Evolutionary conservation across 1,140 invertebrate species (phyloP).

Genomic region (Hyles euphorbiae): DNA sequence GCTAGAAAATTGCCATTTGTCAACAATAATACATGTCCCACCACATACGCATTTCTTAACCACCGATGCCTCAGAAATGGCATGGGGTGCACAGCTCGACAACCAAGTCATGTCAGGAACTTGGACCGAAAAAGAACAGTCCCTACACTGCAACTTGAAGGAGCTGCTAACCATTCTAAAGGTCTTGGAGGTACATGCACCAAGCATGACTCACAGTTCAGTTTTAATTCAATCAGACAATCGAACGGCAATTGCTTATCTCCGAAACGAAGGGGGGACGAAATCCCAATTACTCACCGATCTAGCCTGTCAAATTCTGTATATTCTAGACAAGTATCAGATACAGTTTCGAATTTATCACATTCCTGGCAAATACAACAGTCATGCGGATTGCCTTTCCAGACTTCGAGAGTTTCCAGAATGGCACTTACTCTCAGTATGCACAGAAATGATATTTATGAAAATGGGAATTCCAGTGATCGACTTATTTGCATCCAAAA

Average conservation of each 20-base stretch:
- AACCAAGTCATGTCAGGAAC: no score
- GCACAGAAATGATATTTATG: conserved; percentile 27
- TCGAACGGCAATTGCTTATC: conserved; percentile 35
- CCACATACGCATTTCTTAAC: conserved; percentile 27
- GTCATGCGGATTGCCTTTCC: conserved; percentile 39
- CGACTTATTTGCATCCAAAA: conserved; percentile 43
- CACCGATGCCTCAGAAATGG: conserved; percentile 26
- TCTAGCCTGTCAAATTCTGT: conserved; percentile 34
- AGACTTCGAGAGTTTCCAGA: conserved; percentile 32
- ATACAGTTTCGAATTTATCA: conserved; percentile 8
- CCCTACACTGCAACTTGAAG: conserved; percentile 39
- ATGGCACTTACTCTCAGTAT: conserved; percentile 41
- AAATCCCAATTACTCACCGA: conserved; percentile 34
- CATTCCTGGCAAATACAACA: conserved; percentile 42
- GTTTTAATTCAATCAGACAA: conserved; percentile 48
- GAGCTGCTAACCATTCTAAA: conserved; percentile 37
- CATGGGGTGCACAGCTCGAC: no score
- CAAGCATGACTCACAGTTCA: conserved; percentile 5
- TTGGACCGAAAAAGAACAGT: conserved; percentile 12
- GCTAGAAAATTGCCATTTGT: conserved; percentile 13
- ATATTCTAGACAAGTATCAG: conserved; percentile 22
- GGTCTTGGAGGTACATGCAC: conserved; percentile 23
- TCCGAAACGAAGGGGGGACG: conserved; percentile 47
- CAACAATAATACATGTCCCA: conserved; percentile 17
- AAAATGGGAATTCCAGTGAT: conserved; percentile 36